Percentiles rank a stretch among this genome's conserved stretches.
Conservation (phyloP, 2,113 vertebrate species). For the Desmodus rotundus region DNA sequence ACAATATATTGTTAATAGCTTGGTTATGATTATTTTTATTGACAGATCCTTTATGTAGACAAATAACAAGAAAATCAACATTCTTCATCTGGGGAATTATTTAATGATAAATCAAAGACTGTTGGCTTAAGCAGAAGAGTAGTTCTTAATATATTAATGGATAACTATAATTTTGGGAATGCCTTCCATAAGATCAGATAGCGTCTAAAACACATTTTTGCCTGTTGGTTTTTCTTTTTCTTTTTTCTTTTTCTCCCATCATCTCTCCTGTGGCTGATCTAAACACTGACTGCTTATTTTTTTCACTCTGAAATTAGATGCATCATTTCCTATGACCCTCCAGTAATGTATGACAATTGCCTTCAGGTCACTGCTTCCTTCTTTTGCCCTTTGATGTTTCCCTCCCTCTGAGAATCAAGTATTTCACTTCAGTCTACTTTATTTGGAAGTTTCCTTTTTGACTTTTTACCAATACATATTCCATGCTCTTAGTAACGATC, state of each 20-base stretch:
- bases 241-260: not conserved
- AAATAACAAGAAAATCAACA: conserved; percentile 63
- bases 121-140: conserved; percentile 51
- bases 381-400: not conserved
- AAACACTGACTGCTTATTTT: conserved; percentile 40
- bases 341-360: not conserved
- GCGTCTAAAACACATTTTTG: conserved; percentile 56
- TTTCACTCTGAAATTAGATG: conserved; percentile 17
- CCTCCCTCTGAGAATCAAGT: not conserved
- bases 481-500: not conserved
- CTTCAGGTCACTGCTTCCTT: not conserved
- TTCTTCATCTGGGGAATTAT: conserved; percentile 45
- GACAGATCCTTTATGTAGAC: conserved; percentile 64
- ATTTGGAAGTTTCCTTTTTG: not conserved
- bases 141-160: not conserved
- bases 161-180: conserved; percentile 38
- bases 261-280: conserved; percentile 34
- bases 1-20: conserved; percentile 72
- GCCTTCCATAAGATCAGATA: conserved; percentile 52
- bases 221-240: not conserved
- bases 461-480: not conserved
- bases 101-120: conserved; percentile 54
- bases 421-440: not conserved
- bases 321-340: not conserved
- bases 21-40: conserved; percentile 72